phyloP scores from a whole-genome alignment of 2,113 vertebrate species.

The Myiopsitta monachus region DNA sequence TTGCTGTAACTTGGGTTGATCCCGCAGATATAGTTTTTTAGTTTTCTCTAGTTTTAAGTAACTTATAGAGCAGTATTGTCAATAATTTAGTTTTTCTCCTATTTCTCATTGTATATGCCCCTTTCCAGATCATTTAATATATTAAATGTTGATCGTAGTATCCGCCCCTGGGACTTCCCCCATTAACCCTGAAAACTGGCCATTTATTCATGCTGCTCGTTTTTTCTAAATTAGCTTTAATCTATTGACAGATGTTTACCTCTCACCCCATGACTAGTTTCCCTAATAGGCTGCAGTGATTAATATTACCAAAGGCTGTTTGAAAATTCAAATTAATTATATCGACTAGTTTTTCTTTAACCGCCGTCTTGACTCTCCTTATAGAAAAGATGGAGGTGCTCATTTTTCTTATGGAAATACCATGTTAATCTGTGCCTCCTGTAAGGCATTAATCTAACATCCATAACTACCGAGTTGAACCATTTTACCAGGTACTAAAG shows the following conservation, averaged over 20 bases:
- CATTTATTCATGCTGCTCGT: constrained; percentile 60
- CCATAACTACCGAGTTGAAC: constrained; percentile 8
- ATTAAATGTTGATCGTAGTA: constrained; percentile 60
- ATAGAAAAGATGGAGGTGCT: background rate
- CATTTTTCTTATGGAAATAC: background rate
- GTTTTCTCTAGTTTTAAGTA: background rate
- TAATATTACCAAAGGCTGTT: constrained; percentile 53
- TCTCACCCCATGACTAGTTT: constrained; percentile 60
- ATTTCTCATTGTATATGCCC: background rate
- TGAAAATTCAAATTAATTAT: constrained; percentile 60
- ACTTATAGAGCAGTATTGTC: background rate
- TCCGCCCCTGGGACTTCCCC: constrained; percentile 47
- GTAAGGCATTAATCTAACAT: constrained; percentile 3
- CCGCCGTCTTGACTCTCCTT: background rate
- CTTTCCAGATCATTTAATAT: constrained; percentile 65
- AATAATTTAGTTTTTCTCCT: background rate
- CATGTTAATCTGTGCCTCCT: background rate
- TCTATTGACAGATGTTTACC: constrained; percentile 70
- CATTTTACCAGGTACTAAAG: constrained; percentile 47
- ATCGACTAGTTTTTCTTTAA: background rate
- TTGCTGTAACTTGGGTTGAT: background rate
- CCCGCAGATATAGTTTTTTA: background rate
- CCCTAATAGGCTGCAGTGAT: constrained; percentile 53
- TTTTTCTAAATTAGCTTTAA: constrained; percentile 67
- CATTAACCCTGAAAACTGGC: constrained; percentile 62